A percentile compares a stretch with the other conserved stretches of the same genome.
phyloP scores from a whole-genome alignment of 92 coral and sea anemone genomes.

The Paramuricea clavata region DNA sequence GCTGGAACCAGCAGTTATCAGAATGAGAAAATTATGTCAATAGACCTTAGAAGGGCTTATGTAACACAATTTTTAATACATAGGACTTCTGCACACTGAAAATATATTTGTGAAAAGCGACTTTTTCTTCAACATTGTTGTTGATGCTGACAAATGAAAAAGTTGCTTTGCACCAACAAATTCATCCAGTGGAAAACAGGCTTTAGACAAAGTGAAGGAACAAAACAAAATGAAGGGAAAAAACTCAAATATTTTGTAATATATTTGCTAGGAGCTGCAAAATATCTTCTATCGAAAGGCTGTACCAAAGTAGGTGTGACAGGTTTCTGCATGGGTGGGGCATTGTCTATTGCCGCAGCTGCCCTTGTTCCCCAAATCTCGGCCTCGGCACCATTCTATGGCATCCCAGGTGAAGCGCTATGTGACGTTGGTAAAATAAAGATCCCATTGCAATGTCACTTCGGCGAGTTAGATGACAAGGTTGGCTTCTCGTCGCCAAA shows the following conservation, averaged over 20 bases:
- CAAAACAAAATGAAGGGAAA: not conserved
- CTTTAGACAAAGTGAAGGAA: no score
- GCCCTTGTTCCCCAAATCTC: constrained; percentile 88
- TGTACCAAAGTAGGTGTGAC: constrained; percentile 93
- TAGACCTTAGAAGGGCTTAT: no score
- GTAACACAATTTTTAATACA: no score
- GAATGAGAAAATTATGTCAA: no score
- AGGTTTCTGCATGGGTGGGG: constrained; percentile 98
- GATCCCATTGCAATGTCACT: constrained; percentile 94
- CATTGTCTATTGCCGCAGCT: constrained; percentile 90
- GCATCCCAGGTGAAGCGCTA: constrained; percentile 75
- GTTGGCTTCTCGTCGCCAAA: constrained; percentile 75
- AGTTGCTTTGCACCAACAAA: no score
- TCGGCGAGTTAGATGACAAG: constrained; percentile 73
- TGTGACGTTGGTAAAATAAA: constrained; percentile 83
- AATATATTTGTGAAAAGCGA: no score
- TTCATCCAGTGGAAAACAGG: no score
- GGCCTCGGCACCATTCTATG: constrained; percentile 97
- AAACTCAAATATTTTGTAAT: not conserved
- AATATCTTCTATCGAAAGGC: constrained; percentile 80
- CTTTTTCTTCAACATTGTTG: no score
- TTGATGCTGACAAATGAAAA: no score
- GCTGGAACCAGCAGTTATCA: no score
- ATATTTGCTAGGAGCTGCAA: constrained; percentile 74
- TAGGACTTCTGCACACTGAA: no score